Conservation (phyloP, 2,797 vertebrate genomes). For the Sparus aurata region DNA sequence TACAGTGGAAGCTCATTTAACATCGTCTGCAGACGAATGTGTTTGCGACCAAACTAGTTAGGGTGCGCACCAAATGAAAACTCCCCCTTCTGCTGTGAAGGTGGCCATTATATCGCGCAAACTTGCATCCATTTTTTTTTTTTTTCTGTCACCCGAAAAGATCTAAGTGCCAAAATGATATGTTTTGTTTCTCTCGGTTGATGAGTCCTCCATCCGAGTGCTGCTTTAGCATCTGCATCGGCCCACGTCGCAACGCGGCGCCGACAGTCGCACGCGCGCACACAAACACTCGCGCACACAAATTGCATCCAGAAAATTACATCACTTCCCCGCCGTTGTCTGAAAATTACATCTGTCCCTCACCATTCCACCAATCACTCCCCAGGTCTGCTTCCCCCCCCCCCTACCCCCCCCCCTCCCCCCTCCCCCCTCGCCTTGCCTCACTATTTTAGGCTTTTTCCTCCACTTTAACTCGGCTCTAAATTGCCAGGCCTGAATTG, state of each 20-base stretch:
- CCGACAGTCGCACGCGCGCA: conserved; percentile 32
- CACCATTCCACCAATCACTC: conserved; percentile 83
- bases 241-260: conserved; percentile 32
- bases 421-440: conserved; percentile 31
- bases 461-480: conserved; percentile 76
- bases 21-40: conserved; percentile 40
- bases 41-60: conserved; percentile 32
- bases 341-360: conserved; percentile 84
- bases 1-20: conserved; percentile 39
- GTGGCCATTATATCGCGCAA: conserved; percentile 52
- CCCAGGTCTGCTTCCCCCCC: conserved; percentile 59
- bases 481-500: conserved; percentile 84
- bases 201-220: conserved; percentile 64
- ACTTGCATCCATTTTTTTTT: conserved; percentile 28
- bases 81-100: conserved; percentile 52
- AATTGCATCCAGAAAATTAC: conserved; percentile 80
- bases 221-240: conserved; percentile 70
- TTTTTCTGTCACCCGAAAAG: conserved; percentile 22
- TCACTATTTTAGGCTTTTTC: conserved; percentile 74
- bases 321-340: conserved; percentile 77
- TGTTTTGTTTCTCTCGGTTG: conserved; percentile 63
- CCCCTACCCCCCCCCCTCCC: conserved; percentile 2
- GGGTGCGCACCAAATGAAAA: conserved; percentile 33
- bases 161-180: conserved; percentile 56
- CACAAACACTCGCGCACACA: conserved; percentile 51